Base-by-base conservation (phyloP, 2,113 vertebrate genomes). In the Microcebus lehilahytsara region DNA sequence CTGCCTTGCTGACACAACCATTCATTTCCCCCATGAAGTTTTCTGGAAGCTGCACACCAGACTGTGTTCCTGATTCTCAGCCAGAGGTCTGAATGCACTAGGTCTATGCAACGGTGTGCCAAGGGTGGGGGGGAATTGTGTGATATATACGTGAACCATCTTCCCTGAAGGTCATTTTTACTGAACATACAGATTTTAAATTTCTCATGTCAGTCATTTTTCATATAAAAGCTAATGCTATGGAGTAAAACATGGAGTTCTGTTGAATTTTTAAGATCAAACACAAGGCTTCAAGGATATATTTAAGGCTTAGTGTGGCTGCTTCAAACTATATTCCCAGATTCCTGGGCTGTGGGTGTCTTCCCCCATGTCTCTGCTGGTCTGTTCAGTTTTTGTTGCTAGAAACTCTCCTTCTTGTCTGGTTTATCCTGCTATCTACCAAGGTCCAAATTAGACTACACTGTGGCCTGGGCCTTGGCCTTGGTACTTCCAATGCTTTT, bases 121-220 rank as follows among this genome's bases (percentile, higher is more conserved):
- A 66, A 37, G 4, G 67, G 72, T 14, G 77, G 11, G 77, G 66
- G 66, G 77, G 30, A 93, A 42, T 5, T n/a, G 32, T 14, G 49
- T 75, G 49, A 86, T 17, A 53, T 23, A 81, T 51, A 27, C 12
- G 27, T 14, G 23, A 78, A 87, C 85, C 78, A 53, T 93, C 72
- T 93, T 74, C 49, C 72, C 56, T 79, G 27, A 69, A 92, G 75
- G 60, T 71, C 51, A 84, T 58, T 87, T 97, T 94, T 53, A 95
- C 62, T 34, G 74, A 95, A 93, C 86, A 62, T 72, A 74, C 10
- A 91, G 46, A 30, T 78, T 67, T 10, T 30, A 93, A 71, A 78
- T 27, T 77, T 95, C 66, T 89, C 32, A 51, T 37, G 91, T 75
- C 49, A 9, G n/a, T 66, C 19, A 85, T 66, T 66, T 7, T 53